phyloP scores from a whole-genome alignment of 1,140 invertebrate genomes.

The Scaptomyza montana region DNA sequence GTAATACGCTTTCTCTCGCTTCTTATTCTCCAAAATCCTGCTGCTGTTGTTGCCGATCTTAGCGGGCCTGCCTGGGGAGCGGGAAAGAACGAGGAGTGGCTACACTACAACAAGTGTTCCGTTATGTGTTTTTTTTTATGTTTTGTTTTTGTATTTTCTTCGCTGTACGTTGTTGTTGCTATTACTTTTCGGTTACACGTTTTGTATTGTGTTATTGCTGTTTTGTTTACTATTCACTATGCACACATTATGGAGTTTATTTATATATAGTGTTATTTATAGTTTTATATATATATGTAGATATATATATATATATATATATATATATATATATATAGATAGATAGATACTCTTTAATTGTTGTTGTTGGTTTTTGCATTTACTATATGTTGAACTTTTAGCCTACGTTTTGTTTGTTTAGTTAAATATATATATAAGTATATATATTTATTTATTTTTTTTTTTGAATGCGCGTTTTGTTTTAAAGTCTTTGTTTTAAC shows the following conservation, averaged over 20 bases:
- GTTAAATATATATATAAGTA: constrained; percentile 49
- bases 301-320: constrained; percentile 48
- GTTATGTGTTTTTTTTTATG: constrained; percentile 6
- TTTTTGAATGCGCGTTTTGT: constrained; percentile 76
- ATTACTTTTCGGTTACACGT: constrained; percentile 77
- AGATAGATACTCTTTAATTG: constrained; percentile 67
- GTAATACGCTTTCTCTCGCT: constrained; percentile 32
- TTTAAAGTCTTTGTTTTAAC: constrained; percentile 76
- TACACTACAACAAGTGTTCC: constrained; percentile 22
- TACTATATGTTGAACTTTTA: constrained; percentile 72
- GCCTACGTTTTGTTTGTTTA: constrained; percentile 53
- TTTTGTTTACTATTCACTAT: constrained; percentile 78
- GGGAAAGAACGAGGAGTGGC: not conserved
- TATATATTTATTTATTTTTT: constrained; percentile 38
- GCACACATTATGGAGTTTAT: constrained; percentile 70
- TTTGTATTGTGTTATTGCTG: constrained; percentile 76
- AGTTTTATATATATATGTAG: constrained; percentile 40
- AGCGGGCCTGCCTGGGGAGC: not conserved
- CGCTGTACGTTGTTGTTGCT: constrained; percentile 54
- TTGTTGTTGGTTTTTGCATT: constrained; percentile 50
- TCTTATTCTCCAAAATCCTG: not conserved
- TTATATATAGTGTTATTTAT: constrained; percentile 48
- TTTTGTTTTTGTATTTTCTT: not conserved
- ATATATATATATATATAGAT: constrained; percentile 48
- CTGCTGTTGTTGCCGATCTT: constrained; percentile 4